phyloP scores from a whole-genome alignment of 2,113 vertebrate species.

The Oenanthe oenanthe region DNA sequence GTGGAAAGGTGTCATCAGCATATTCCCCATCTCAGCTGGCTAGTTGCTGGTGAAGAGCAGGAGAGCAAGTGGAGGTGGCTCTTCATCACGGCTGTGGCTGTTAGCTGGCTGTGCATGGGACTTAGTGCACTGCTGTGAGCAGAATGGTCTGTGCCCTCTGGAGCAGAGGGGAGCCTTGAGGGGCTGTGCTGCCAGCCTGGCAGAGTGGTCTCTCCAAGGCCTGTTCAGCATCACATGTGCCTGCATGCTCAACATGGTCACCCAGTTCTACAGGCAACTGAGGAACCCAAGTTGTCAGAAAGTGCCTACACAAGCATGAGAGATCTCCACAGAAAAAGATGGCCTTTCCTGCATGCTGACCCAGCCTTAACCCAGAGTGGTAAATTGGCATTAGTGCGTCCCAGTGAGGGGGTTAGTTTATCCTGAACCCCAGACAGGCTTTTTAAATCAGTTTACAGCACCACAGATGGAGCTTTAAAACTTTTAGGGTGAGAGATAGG shows the following conservation, averaged over 20 bases:
- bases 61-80: not conserved
- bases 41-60: not conserved
- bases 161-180: fast-evolving
- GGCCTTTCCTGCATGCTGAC: fast-evolving
- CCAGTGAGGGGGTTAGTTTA: not conserved
- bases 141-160: not conserved
- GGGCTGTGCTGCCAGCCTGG: not conserved
- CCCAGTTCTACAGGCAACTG: fast-evolving
- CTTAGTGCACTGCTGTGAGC: not conserved
- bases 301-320: not conserved
- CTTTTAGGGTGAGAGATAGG: not conserved
- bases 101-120: not conserved
- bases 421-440: not conserved
- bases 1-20: not conserved
- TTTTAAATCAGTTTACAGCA: not conserved
- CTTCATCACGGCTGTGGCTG: not conserved
- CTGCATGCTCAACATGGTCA: not conserved
- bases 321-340: fast-evolving
- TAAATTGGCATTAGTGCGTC: not conserved
- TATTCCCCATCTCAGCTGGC: not conserved
- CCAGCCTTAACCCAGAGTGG: not conserved
- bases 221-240: fast-evolving
- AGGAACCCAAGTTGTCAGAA: not conserved
- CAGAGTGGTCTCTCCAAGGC: not conserved
- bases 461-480: not conserved